These are phyloP conservation scores for Xerus rutilus DNA, from an alignment of 2,797 vertebrate species.

Conservation along the genomic window DNA sequence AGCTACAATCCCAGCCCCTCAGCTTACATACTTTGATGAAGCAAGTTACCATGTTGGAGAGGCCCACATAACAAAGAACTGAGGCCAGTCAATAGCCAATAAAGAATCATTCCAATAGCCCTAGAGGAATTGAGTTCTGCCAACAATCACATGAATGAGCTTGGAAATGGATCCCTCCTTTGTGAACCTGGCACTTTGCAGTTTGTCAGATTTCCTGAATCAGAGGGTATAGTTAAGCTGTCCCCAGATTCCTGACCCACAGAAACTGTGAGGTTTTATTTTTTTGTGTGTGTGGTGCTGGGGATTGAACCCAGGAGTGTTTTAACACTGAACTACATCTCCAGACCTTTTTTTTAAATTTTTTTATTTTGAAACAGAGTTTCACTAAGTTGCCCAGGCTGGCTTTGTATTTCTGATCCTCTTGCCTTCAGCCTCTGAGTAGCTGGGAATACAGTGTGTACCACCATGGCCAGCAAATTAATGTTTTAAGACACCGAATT, in stretches of 20 bases:
- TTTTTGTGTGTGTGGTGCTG: background rate
- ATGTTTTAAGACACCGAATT: conserved; percentile 1
- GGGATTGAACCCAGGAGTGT: background rate
- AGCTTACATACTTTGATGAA: background rate
- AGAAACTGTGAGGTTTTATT: conserved; percentile 1
- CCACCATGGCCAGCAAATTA: background rate
- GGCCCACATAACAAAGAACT: background rate
- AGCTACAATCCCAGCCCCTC: no score
- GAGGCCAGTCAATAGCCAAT: background rate
- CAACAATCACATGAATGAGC: background rate
- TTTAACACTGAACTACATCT: background rate
- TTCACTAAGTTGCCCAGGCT: no score
- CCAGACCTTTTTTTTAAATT: background rate
- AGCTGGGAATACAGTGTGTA: no score
- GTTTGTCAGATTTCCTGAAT: background rate
- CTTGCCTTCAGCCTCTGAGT: no score
- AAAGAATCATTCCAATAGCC: conserved; percentile 12
- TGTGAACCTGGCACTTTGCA: background rate
- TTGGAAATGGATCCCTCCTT: background rate
- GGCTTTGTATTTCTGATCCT: no score
- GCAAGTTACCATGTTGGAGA: background rate
- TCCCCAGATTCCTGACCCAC: conserved; percentile 22
- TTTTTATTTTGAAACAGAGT: background rate
- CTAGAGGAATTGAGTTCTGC: background rate
- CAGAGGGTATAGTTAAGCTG: background rate